These are phyloP conservation scores for Huso huso DNA, from an alignment of 2,797 vertebrate species.

Conservation along the genomic window DNA sequence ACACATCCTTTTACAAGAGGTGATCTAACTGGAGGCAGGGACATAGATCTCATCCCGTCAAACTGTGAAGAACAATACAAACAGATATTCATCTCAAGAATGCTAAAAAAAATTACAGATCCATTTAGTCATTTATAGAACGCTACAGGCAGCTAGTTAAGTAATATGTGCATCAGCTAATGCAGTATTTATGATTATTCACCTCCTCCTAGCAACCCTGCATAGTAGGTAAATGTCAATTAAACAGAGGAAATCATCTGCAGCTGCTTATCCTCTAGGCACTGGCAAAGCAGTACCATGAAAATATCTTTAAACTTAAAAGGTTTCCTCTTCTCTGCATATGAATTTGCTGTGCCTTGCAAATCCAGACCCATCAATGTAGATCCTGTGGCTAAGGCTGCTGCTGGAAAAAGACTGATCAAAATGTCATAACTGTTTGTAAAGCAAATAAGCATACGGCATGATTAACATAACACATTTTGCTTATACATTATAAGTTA, in stretches of 20 bases:
- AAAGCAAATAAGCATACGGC: conserved; percentile 10
- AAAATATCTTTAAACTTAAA: conserved; percentile 22
- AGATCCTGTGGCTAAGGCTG: conserved; percentile 5
- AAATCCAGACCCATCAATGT: conserved; percentile 22
- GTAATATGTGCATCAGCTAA: conserved; percentile 27
- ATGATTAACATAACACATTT: conserved; percentile 10
- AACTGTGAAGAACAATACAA: not conserved
- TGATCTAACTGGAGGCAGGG: not conserved
- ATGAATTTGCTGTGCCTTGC: conserved; percentile 28
- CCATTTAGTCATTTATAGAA: conserved; percentile 19
- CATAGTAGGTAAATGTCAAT: conserved; percentile 55
- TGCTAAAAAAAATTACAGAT: too few species aligned
- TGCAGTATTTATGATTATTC: conserved; percentile 35
- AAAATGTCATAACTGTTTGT: conserved; percentile 30
- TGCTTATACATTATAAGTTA: not conserved
- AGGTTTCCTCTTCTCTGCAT: conserved; percentile 22
- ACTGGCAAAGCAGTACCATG: conserved; percentile 1
- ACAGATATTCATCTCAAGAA: too few species aligned
- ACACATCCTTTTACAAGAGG: not conserved
- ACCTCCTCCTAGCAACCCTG: conserved; percentile 61
- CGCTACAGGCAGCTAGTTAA: conserved; percentile 56
- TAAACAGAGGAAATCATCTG: conserved; percentile 41
- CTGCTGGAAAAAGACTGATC: conserved; percentile 15
- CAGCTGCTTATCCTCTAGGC: conserved; percentile 33
- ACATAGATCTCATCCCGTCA: not conserved